These are phyloP conservation scores for Microtus richardsoni DNA, from an alignment of 2,113 vertebrate genomes.

Conservation along the genomic window DNA sequence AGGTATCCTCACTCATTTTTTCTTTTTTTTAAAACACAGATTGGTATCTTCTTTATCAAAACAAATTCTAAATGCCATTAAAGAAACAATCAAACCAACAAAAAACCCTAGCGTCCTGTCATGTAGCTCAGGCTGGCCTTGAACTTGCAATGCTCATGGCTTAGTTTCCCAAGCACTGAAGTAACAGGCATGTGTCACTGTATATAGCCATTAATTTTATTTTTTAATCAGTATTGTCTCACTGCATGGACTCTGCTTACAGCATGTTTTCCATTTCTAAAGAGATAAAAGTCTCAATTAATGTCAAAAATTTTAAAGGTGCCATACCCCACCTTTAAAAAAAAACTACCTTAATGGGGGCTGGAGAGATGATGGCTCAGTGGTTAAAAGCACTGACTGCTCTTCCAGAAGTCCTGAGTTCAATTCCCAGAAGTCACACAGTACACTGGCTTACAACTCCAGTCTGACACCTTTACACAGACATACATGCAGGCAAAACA, in stretches of 20 bases:
- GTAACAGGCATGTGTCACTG: not conserved
- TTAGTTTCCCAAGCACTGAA: not conserved
- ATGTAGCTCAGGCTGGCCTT: not conserved
- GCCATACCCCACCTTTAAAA: not conserved
- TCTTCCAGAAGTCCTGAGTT: too few relatives aligned
- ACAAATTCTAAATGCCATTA: not conserved
- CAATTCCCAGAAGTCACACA: too few relatives aligned
- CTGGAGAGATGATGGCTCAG: too few relatives aligned
- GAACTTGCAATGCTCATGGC: not conserved
- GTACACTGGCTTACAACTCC: too few relatives aligned
- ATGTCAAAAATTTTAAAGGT: conserved; percentile 53
- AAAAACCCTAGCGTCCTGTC: not conserved
- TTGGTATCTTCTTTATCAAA: not conserved
- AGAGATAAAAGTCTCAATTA: conserved; percentile 53
- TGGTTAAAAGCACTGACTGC: too few relatives aligned
- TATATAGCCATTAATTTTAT: conserved; percentile 39
- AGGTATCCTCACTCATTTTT: not conserved
- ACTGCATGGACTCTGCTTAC: conserved; percentile 43
- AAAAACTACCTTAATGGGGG: not conserved
- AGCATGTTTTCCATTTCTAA: conserved; percentile 39
- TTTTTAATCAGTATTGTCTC: conserved; percentile 52
- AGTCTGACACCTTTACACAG: too few relatives aligned
- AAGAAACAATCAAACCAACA: not conserved
- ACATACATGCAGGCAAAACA: too few relatives aligned
- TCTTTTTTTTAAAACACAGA: not conserved